Evolutionary conservation across 2,888 invertebrate genomes (phyloP).

Genomic region (Diploptera punctata): DNA sequence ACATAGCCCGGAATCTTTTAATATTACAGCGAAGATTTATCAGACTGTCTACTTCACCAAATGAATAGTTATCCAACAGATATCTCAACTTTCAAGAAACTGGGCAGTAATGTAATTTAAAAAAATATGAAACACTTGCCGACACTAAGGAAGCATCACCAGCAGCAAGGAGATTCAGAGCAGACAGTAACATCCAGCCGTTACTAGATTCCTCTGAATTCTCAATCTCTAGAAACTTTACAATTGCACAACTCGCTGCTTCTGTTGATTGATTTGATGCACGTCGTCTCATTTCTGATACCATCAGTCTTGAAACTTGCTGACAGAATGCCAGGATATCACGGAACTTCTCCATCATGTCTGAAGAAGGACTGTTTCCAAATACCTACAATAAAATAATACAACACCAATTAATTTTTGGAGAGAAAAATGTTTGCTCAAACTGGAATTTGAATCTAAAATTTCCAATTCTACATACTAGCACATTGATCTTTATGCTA

Average conservation of each 20-base stretch:
- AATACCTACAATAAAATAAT: constrained; percentile 83
- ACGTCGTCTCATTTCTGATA: constrained; percentile 92
- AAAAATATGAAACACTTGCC: too few species aligned
- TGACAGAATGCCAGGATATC: constrained; percentile 94
- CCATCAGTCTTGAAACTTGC: constrained; percentile 94
- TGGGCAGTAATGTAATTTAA: too few species aligned
- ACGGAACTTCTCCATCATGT: constrained; percentile 97
- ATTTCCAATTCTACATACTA: too few species aligned
- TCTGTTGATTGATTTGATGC: constrained; percentile 97
- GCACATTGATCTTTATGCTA: too few species aligned
- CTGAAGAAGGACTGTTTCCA: constrained; percentile 89
- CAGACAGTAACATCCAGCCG: constrained; percentile 95
- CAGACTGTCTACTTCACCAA: too few species aligned
- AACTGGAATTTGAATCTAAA: too few species aligned
- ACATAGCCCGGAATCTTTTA: too few species aligned
- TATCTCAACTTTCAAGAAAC: too few species aligned
- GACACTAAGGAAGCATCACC: constrained; percentile 90
- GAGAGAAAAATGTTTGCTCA: too few species aligned
- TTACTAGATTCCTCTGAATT: constrained; percentile 93
- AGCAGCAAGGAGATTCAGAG: constrained; percentile 89
- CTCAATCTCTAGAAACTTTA: constrained; percentile 95
- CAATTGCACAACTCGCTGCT: constrained; percentile 95
- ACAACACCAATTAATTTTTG: too few species aligned
- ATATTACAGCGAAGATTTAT: too few species aligned
- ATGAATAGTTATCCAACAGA: too few species aligned